phyloP scores from a whole-genome alignment of 2,113 vertebrate genomes.

The Litocranius walleri region DNA sequence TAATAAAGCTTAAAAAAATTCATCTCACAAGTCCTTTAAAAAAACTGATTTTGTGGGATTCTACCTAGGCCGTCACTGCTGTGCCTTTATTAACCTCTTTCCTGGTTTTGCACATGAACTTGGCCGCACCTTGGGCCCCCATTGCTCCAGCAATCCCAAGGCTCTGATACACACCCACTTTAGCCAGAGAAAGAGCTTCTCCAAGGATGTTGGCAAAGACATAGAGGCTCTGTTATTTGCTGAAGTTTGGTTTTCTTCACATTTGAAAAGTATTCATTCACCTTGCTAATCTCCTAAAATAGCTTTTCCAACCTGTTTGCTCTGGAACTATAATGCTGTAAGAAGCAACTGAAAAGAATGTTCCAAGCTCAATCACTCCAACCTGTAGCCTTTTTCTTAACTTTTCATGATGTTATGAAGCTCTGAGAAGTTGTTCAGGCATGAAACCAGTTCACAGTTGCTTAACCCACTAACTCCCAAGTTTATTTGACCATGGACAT shows the following conservation, averaged over 20 bases:
- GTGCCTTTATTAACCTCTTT: conserved; percentile 57
- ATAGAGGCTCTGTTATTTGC: conserved; percentile 75
- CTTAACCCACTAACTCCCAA: background rate
- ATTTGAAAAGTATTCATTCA: background rate
- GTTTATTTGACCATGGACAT: background rate
- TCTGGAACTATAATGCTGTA: too few relatives aligned
- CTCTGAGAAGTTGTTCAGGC: background rate
- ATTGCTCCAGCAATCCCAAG: conserved; percentile 73
- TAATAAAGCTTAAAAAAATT: background rate
- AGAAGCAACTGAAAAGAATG: background rate
- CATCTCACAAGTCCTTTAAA: background rate
- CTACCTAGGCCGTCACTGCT: background rate
- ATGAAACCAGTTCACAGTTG: background rate
- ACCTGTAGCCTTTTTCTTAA: background rate
- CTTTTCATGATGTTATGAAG: background rate
- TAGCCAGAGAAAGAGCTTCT: conserved; percentile 68
- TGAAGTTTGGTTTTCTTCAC: background rate
- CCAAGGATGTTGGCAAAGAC: conserved; percentile 72
- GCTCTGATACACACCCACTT: conserved; percentile 71
- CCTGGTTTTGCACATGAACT: conserved; percentile 77
- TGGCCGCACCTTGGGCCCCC: conserved; percentile 75
- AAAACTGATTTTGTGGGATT: background rate
- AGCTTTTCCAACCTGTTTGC: background rate
- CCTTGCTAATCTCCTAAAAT: background rate
- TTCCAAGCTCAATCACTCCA: background rate